Percentiles rank a stretch among this genome's conserved stretches.
Evolutionary conservation across 2,888 invertebrate genomes (phyloP).

Genomic region (Hydroisotoma schaefferi): DNA sequence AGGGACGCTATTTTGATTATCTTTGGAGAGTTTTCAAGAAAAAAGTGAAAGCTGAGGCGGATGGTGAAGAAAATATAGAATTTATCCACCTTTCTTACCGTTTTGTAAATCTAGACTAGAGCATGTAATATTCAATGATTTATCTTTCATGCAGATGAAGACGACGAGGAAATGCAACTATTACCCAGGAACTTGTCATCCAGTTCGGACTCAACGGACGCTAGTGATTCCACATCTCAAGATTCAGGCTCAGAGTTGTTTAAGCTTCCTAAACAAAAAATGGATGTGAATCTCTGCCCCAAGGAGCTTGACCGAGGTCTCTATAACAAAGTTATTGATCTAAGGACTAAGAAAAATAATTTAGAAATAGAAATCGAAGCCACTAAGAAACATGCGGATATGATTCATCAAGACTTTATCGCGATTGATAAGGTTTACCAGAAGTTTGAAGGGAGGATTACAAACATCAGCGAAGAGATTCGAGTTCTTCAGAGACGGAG

Average conservation of each 20-base stretch:
- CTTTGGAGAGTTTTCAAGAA: constrained; percentile 77
- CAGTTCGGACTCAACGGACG: constrained; percentile 25
- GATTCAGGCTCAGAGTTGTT: constrained; percentile 42
- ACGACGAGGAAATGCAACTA: too few species aligned
- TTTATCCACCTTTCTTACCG: too few species aligned
- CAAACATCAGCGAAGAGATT: constrained; percentile 42
- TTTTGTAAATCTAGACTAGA: too few species aligned
- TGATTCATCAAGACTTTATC: constrained; percentile 27
- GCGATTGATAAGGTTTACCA: constrained; percentile 34
- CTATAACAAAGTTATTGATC: constrained; percentile 38
- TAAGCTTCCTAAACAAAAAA: constrained; percentile 20
- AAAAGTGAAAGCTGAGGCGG: constrained; percentile 61
- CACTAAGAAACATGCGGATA: constrained; percentile 36
- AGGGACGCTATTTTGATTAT: constrained; percentile 75
- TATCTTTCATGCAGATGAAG: too few species aligned
- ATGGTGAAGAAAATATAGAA: neutral
- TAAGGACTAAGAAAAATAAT: constrained; percentile 31
- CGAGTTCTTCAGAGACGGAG: constrained; percentile 61
- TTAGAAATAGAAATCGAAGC: constrained; percentile 37
- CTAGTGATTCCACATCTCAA: constrained; percentile 35
- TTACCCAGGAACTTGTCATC: constrained; percentile 6
- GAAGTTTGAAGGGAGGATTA: constrained; percentile 34
- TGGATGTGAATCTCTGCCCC: constrained; percentile 43
- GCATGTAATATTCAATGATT: too few species aligned
- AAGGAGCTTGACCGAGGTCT: constrained; percentile 36